Base-by-base conservation (phyloP, 2,797 vertebrate species). In the Nannoperca obscura region DNA sequence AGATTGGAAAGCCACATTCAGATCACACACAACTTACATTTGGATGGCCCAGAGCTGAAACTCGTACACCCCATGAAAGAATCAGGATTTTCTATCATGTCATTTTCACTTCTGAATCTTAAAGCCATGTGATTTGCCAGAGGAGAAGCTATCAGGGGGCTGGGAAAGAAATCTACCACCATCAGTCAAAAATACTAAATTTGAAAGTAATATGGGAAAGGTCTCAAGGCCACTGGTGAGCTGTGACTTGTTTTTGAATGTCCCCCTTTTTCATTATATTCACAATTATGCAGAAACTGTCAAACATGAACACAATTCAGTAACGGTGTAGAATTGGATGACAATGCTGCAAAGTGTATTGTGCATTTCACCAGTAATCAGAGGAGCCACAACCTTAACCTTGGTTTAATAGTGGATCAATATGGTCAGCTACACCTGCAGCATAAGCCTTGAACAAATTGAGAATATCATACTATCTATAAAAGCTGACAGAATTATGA, bases 401-500 rank as follows among this genome's bases (percentile, higher is more conserved):
- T 76, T 3, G 13, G 52, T 89, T 88, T 83, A 70, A 78, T 49
- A 59, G 54, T 22, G 34, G 74, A 90, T 92, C 91, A 88, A 89
- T 88, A 88, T 19, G 65, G 67, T 80, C 73, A 59, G 78, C 54
- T 19, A 50, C 77, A 85, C 76, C 74, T 77, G 65, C 81, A 82
- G 74, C 57, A 58, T 70, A 40, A 53, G 82, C 79, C 75, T 84
- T 77, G 81, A 78, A 76, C 72, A 82, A 81, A 84, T 15, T 78
- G 69, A 81, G 71, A 83, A 89, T 72, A 85, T 81, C 80, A 90
- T 69, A 54, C 38, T 24, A 83, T 83, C 88, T 84, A 85, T 86
- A 83, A 89, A 84, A 75, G 65, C 71, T 80, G 86, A 84, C 81
- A 86, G 79, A 85, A 63, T 81, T 83, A 87, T 80, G 83, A 87